These are phyloP conservation scores for Phortica okadai DNA, from an alignment of 2,888 invertebrate genomes.

Conservation along the genomic window DNA sequence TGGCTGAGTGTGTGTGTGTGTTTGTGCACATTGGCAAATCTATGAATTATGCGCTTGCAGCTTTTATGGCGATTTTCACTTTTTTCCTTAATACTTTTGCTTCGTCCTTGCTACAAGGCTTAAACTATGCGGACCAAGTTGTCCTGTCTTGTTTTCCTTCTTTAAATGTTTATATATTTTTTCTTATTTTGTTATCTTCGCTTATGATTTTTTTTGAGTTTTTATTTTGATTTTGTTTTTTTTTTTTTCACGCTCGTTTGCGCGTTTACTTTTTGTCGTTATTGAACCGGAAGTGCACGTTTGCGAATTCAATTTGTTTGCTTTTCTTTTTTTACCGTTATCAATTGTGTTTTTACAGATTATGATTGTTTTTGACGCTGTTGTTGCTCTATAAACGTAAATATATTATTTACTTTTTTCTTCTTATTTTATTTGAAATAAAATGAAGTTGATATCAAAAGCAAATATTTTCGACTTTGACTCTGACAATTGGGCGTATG, in stretches of 20 bases:
- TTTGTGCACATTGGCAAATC: slow-evolving; percentile 46
- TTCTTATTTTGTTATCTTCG: slow-evolving; percentile 23
- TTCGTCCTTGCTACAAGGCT: slow-evolving; percentile 18
- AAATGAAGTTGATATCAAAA: slow-evolving; percentile 28
- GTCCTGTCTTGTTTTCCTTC: background rate
- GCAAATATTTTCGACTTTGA: background rate
- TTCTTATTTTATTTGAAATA: background rate
- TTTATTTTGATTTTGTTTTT: slow-evolving; percentile 50
- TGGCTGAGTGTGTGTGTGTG: slow-evolving; percentile 34
- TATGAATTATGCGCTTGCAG: slow-evolving; percentile 68
- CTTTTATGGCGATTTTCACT: slow-evolving; percentile 65
- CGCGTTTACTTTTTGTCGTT: slow-evolving; percentile 66
- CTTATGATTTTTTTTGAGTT: slow-evolving; percentile 46
- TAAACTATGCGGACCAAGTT: background rate
- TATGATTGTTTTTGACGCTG: slow-evolving; percentile 3
- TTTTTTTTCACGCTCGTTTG: slow-evolving; percentile 42
- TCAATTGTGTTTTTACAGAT: slow-evolving; percentile 30
- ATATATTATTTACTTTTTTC: background rate
- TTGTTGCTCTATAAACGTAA: slow-evolving; percentile 38
- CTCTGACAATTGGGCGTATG: slow-evolving; percentile 30
- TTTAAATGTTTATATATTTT: slow-evolving; percentile 47
- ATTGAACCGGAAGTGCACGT: slow-evolving; percentile 74
- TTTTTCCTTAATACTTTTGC: slow-evolving; percentile 54
- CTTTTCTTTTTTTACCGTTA: slow-evolving; percentile 38
- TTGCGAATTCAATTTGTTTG: slow-evolving; percentile 64